Conservation (phyloP, 2,888 invertebrate species). For the Himalopsyche japonica region DNA sequence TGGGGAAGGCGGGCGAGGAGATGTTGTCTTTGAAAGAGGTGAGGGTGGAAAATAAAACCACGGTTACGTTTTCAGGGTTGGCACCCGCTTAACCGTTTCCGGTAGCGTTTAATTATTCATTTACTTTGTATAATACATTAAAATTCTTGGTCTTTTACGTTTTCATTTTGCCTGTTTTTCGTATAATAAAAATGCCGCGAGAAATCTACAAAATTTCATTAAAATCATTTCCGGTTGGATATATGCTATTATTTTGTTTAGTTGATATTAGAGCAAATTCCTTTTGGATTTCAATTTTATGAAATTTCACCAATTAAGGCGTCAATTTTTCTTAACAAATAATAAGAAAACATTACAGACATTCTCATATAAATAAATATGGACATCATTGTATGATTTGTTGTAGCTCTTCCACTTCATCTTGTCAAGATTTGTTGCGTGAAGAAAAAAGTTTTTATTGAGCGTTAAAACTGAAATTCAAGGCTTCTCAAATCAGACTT, state of each 20-base stretch:
- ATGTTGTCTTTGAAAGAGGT: background rate
- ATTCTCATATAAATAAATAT: too few species aligned
- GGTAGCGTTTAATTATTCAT: conserved; percentile 1
- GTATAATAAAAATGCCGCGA: background rate
- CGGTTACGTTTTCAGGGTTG: background rate
- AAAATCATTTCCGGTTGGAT: background rate
- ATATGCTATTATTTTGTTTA: background rate
- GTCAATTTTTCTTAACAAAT: too few species aligned
- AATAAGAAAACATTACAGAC: too few species aligned
- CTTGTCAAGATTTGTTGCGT: too few species aligned
- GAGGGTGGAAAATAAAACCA: background rate
- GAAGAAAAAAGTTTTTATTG: too few species aligned
- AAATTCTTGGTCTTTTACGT: background rate
- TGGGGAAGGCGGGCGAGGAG: background rate
- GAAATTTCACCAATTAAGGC: too few species aligned
- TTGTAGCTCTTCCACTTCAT: too few species aligned
- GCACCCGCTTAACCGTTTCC: background rate
- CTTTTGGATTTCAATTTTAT: background rate
- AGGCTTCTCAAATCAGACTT: too few species aligned
- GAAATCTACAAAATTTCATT: background rate
- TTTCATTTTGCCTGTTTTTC: background rate
- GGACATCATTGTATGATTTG: too few species aligned
- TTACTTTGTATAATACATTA: background rate
- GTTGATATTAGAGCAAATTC: background rate
- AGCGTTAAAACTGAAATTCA: too few species aligned